Conservation (phyloP, 2,888 invertebrate species). For the Zonitis immaculata region DNA sequence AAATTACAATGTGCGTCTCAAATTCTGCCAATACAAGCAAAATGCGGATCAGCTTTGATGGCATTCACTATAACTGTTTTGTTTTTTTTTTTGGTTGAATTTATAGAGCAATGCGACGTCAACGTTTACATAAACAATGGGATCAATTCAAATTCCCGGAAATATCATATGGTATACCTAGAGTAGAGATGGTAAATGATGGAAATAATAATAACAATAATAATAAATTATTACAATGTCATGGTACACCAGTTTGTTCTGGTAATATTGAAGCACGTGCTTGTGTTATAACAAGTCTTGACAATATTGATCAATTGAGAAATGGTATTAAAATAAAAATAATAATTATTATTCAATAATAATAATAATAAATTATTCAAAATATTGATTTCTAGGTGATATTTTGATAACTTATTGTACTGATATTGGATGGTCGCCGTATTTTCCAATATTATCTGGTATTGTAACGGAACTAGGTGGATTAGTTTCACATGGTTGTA, state of each 20-base stretch:
- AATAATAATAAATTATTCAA: too few relatives aligned
- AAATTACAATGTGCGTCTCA: too few relatives aligned
- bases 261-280: constrained; percentile 66
- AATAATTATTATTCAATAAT: too few relatives aligned
- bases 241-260: constrained; percentile 67
- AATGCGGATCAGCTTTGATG: too few relatives aligned
- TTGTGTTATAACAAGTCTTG: constrained; percentile 65
- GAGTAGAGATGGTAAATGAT: too few relatives aligned
- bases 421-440: constrained; percentile 82
- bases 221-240: constrained; percentile 18
- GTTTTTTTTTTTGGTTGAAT: constrained; percentile 14
- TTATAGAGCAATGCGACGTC: constrained; percentile 65
- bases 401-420: constrained; percentile 72
- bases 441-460: constrained; percentile 73
- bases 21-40: too few relatives aligned
- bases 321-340: too few relatives aligned
- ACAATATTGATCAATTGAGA: constrained; percentile 51
- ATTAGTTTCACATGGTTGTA: constrained; percentile 73
- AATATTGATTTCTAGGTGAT: too few relatives aligned
- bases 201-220: constrained; percentile 22
- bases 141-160: constrained; percentile 62
- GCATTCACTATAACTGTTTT: too few relatives aligned
- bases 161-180: constrained; percentile 45
- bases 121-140: constrained; percentile 58
- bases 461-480: constrained; percentile 80